These are phyloP conservation scores for Labia minor DNA, from an alignment of 2,888 invertebrate genomes.

Conservation along the genomic window DNA sequence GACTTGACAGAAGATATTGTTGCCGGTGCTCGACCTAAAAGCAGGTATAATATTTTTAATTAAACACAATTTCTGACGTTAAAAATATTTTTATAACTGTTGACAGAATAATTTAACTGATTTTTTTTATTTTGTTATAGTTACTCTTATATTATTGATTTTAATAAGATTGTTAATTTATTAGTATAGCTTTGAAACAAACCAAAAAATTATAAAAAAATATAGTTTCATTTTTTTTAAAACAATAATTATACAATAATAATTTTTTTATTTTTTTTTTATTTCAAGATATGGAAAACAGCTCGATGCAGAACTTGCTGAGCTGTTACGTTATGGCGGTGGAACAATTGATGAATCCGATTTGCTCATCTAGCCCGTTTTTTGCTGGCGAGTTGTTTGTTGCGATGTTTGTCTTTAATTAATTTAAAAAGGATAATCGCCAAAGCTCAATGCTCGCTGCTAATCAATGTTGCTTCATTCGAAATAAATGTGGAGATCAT, in stretches of 20 bases:
- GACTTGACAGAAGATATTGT: background rate
- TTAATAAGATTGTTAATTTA: too few relatives aligned
- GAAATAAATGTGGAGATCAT: background rate
- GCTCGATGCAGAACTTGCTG: background rate
- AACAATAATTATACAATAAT: too few relatives aligned
- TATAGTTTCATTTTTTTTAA: too few relatives aligned
- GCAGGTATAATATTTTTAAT: background rate
- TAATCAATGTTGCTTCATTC: background rate
- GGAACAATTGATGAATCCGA: background rate
- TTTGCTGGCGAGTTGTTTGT: background rate
- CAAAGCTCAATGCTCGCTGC: conserved; percentile 3
- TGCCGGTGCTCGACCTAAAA: background rate
- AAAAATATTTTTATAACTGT: too few relatives aligned
- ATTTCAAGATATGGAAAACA: background rate
- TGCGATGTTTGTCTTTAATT: background rate
- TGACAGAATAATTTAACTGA: background rate
- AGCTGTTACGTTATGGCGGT: background rate
- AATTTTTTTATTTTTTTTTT: background rate
- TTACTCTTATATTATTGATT: too few relatives aligned
- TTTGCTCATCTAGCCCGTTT: conserved; percentile 2
- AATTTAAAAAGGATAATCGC: background rate
- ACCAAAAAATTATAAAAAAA: too few relatives aligned
- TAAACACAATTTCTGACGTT: too few relatives aligned
- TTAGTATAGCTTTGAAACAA: too few relatives aligned
- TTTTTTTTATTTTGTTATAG: too few relatives aligned